phyloP scores from a whole-genome alignment of 2,797 vertebrate species.

The Agapornis canus region DNA sequence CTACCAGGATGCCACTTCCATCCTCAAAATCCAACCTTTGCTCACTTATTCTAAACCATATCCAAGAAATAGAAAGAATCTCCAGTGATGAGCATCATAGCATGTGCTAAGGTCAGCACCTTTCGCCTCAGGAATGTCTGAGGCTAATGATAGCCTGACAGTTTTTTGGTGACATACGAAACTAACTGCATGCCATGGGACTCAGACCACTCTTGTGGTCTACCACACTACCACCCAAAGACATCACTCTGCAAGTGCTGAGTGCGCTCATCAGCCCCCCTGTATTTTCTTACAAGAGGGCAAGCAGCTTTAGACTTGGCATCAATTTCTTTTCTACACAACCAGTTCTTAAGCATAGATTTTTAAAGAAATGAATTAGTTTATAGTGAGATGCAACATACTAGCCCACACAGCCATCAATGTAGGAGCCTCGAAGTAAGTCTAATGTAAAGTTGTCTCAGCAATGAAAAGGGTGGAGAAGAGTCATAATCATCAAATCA shows the following conservation, averaged over 20 bases:
- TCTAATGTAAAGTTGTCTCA: not conserved
- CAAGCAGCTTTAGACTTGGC: not conserved
- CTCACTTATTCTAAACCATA: not conserved
- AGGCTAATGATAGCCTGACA: not conserved
- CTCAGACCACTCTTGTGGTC: not conserved
- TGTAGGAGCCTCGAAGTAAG: not conserved
- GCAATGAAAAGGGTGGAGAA: not conserved
- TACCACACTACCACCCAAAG: not conserved
- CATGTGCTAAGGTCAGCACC: not conserved
- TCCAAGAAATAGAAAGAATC: not conserved
- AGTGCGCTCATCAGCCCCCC: not conserved
- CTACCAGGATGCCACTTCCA: not conserved
- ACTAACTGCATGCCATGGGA: not conserved
- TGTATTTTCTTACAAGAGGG: not conserved
- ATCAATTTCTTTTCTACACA: not conserved
- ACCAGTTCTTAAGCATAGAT: not conserved
- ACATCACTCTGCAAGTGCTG: not conserved
- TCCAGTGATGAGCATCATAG: not conserved
- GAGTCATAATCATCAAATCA: not conserved
- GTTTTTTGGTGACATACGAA: rapidly evolving
- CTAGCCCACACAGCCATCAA: not conserved
- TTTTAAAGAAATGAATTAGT: not conserved
- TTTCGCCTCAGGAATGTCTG: not conserved
- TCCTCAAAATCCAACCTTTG: not conserved
- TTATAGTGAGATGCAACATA: not conserved